These are phyloP conservation scores for Calcarius lapponicus DNA, from an alignment of 2,797 vertebrate species.

Conservation along the genomic window DNA sequence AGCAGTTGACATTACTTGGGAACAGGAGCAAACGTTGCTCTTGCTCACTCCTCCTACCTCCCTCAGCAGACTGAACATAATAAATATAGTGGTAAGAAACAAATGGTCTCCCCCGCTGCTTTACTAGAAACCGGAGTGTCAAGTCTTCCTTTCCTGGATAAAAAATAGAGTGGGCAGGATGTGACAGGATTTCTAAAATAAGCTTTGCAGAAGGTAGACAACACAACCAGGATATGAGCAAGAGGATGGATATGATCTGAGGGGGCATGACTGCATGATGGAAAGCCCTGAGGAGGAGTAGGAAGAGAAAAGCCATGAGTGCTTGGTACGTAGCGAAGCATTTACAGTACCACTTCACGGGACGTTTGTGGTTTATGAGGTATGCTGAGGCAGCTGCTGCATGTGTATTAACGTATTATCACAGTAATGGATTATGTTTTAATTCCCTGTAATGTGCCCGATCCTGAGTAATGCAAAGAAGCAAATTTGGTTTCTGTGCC, in stretches of 20 bases:
- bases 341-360: not conserved
- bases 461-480: not conserved
- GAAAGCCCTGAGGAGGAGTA: not conserved
- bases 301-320: conserved; percentile 4
- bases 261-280: accelerated
- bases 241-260: conserved; percentile 10
- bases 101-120: conserved; percentile 45
- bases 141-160: conserved; percentile 34
- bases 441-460: not conserved
- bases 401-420: conserved; percentile 1
- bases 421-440: conserved; percentile 21
- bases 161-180: conserved; percentile 59
- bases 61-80: conserved; percentile 28
- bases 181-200: conserved; percentile 52
- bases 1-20: not conserved
- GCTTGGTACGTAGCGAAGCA: not conserved
- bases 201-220: conserved; percentile 49
- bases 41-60: conserved; percentile 14
- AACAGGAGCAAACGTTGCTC: not conserved
- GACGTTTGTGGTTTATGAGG: not conserved
- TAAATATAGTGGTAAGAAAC: conserved; percentile 63
- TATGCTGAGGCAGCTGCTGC: conserved; percentile 13
- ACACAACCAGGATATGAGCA: conserved; percentile 33
- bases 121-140: conserved; percentile 57
- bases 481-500: not conserved